These are phyloP conservation scores for Helogale parvula DNA, from an alignment of 2,113 vertebrate genomes.

Conservation along the genomic window DNA sequence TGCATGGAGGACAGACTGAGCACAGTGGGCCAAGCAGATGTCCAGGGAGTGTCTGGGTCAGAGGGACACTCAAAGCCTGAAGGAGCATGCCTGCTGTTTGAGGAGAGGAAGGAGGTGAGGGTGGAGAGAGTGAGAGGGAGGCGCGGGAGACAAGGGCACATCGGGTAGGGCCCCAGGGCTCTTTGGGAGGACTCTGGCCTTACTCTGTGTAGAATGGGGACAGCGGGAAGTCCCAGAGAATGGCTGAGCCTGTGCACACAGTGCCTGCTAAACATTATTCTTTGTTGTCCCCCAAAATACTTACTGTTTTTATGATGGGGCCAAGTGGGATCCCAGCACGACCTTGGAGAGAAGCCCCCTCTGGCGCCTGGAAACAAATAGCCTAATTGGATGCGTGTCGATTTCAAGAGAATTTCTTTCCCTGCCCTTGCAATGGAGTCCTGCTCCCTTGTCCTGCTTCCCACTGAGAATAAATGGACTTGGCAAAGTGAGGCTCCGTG, in stretches of 20 bases:
- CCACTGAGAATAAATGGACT: neutral
- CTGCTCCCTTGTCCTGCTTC: neutral
- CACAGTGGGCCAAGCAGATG: neutral
- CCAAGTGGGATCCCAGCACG: neutral
- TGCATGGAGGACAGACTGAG: neutral
- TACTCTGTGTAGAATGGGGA: neutral
- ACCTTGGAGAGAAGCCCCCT: neutral
- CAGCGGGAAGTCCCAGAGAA: neutral
- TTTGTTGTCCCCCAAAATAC: neutral
- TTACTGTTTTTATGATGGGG: neutral
- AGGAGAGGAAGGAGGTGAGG: neutral
- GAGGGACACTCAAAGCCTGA: neutral
- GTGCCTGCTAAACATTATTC: fast-evolving
- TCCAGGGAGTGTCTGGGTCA: neutral
- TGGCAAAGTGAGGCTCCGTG: neutral
- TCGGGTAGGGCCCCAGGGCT: fast-evolving
- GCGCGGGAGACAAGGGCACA: fast-evolving
- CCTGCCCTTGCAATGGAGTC: neutral
- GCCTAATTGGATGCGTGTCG: neutral
- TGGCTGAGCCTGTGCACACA: fast-evolving
- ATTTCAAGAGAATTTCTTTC: neutral
- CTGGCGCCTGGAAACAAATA: neutral
- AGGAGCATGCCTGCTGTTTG: fast-evolving
- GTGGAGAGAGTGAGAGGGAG: neutral
- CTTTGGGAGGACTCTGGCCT: neutral